Percentiles rank a stretch among this genome's conserved stretches.
Evolutionary conservation across 2,113 vertebrate species (phyloP).

Genomic region (Sinosuthora webbiana): DNA sequence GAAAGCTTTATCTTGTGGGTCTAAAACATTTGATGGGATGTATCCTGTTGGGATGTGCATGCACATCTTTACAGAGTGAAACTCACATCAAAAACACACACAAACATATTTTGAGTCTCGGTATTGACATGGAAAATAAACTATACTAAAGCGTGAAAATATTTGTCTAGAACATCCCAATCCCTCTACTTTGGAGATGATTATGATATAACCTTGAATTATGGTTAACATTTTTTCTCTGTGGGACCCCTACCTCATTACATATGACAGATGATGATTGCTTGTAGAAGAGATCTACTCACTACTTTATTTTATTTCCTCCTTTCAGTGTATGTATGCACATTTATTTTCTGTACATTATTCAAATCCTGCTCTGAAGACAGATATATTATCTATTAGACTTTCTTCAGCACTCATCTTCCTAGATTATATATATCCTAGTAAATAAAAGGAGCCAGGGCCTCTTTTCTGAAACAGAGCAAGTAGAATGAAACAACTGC

Average conservation of each 20-base stretch:
- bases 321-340: neutral
- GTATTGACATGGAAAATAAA: neutral
- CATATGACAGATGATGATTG: neutral
- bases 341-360: neutral
- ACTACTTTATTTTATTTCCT: neutral
- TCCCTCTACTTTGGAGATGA: neutral
- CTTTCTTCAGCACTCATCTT: neutral
- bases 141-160: neutral
- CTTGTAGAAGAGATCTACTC: neutral
- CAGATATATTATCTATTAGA: neutral
- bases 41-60: neutral
- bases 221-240: neutral
- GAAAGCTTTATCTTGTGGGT: neutral
- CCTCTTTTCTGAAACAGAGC: neutral
- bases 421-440: neutral
- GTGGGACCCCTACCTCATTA: neutral
- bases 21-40: neutral
- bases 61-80: neutral
- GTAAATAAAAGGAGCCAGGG: neutral
- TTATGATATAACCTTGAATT: neutral
- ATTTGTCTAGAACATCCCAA: neutral
- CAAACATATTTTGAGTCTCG: neutral
- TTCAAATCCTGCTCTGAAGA: neutral
- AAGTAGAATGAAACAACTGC: neutral
- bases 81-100: neutral